phyloP scores from a whole-genome alignment of 2,888 invertebrate species.

The Scelioninae gen. 1 region DNA sequence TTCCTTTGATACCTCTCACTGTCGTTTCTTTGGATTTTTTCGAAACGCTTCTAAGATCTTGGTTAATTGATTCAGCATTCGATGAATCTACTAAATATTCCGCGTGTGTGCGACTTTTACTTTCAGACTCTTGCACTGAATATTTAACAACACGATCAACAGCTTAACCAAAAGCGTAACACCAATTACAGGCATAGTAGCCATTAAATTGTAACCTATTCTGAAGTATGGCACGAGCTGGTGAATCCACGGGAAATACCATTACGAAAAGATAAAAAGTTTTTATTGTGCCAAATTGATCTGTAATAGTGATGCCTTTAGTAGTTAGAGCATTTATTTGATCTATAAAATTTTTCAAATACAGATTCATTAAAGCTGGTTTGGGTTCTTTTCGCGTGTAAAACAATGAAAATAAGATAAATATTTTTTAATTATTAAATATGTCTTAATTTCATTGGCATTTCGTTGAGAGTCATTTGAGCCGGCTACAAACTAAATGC shows the following conservation, averaged over 20 bases:
- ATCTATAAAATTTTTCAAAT: conserved; percentile 27
- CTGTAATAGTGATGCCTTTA: conserved; percentile 12
- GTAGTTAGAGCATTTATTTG: conserved; percentile 17
- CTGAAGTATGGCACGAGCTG: conserved; percentile 7
- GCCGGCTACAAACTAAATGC: conserved; percentile 24
- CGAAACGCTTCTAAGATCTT: no score
- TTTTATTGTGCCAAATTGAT: not conserved
- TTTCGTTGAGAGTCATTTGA: conserved; percentile 24
- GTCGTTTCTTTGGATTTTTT: no score
- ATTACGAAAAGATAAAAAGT: conserved; percentile 26
- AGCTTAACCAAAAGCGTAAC: no score
- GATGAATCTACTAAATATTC: no score
- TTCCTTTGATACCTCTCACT: no score
- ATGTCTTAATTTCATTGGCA: conserved; percentile 21
- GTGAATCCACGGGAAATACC: conserved; percentile 15
- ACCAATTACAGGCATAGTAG: conserved; percentile 14
- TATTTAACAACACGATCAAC: no score
- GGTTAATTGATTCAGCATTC: no score
- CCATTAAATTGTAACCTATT: conserved; percentile 59
- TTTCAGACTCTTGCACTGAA: no score
- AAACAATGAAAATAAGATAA: conserved; percentile 23
- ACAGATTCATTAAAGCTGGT: conserved; percentile 31
- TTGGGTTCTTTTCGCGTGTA: conserved; percentile 26
- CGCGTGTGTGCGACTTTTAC: no score
- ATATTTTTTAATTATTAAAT: no score